Evolutionary conservation across 1,140 invertebrate genomes (phyloP).

Genomic region (Ylistrum balloti): DNA sequence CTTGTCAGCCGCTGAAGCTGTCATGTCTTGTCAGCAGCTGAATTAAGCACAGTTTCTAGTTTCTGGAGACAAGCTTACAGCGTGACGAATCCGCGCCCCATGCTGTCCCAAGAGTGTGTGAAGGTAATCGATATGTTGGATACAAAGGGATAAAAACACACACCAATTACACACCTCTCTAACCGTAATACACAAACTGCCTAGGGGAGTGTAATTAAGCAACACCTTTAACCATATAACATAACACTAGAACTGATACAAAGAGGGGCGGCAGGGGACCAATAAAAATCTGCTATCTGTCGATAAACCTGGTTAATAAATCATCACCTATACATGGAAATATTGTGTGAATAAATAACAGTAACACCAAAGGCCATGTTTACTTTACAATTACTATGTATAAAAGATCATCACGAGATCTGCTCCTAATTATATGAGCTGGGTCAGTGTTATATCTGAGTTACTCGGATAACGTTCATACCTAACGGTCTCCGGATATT

Average conservation of each 20-base stretch:
- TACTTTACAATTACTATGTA: background rate
- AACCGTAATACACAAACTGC: background rate
- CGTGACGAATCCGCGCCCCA: background rate
- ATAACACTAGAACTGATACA: background rate
- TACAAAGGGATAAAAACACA: conserved; percentile 13
- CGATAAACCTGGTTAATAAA: background rate
- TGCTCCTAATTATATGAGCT: too few relatives aligned
- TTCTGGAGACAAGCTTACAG: conserved; percentile 18
- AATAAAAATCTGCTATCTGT: background rate
- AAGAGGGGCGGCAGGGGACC: background rate
- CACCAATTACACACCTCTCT: background rate
- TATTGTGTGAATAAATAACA: too few relatives aligned
- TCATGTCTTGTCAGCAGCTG: background rate
- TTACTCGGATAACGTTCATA: too few relatives aligned
- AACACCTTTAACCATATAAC: background rate
- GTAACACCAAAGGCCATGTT: background rate
- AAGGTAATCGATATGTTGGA: background rate
- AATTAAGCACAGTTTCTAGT: background rate
- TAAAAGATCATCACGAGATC: background rate
- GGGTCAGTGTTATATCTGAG: too few relatives aligned
- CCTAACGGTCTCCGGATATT: too few relatives aligned
- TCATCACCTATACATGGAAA: background rate
- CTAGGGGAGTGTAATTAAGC: background rate
- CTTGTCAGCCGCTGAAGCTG: conserved; percentile 9
- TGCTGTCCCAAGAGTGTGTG: background rate